Evolutionary conservation across 1,140 invertebrate species (phyloP), one percentile per base, ranked within the genome.

Genomic region (Drosophila varians): DNA sequence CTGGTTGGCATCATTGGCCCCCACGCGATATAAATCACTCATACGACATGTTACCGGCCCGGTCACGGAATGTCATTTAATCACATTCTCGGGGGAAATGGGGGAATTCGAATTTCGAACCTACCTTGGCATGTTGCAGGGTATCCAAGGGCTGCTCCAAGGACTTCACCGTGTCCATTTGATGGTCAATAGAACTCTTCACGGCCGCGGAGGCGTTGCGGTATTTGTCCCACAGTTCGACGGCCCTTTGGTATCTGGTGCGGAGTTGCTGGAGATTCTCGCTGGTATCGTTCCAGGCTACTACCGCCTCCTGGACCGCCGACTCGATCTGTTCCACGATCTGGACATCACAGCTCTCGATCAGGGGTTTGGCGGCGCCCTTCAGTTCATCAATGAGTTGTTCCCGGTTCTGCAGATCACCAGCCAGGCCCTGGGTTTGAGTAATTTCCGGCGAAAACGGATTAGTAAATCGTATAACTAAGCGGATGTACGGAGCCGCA

Each of bases 211-310:
- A 95, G 1, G 95, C 94, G 76, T 95, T 95, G 18, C 94, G 92
- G 91, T 96, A 96, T 45, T 94, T 93, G 74, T 94, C 92, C 96
- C 96, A 97, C 26, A 96, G 92, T 23, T 94, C 93, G 42, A 96
- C 95, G 2, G 95, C 96, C 89, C 94, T 92, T 75, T 96, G 94
- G 91, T 95, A 95, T 74, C 94, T 94, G 74, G 93, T 94, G 91
- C 95, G 95, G 56, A 96, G 92, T 60, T 94, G 93, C 65, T 94
- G 94, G 61, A 96, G 92, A 90, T 95, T 94, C 68, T 92, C 92
- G 78, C 94, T 94, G 14, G 95, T 96, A 79, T 95, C 94, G 61
- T 95, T 93, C 93, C 96, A 96, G 16, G 95, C 94, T 11, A 94
- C 93, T 36, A 95, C 94, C 1, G 95, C 95, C 84, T 96, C 94